Base-by-base conservation (phyloP, 2,888 invertebrate genomes). In the Archips xylosteana region DNA sequence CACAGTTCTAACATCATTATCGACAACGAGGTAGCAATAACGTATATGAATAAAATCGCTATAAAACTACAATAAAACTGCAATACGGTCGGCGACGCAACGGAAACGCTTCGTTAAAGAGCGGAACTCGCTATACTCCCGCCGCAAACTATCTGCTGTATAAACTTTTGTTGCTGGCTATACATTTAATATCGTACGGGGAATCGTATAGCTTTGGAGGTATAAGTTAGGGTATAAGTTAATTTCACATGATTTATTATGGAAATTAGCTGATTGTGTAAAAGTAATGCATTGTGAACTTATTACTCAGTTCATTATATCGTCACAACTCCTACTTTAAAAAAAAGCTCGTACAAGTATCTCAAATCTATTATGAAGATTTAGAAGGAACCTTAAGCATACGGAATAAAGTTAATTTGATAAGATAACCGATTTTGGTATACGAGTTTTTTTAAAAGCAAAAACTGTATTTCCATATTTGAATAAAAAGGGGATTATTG, bases 91-190 rank as follows among this genome's bases (percentile, higher is more conserved):
- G 76, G 75, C 76, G 76, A 78, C 68, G 70, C 75, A 72, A 70
- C 74, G 79, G 80, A 82, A 77, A 74, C 75, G 49, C 71, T 67
- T 79, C 77, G 77, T 82, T 81, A 80, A 64, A 73, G 71, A 73
- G 64, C 77, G 78, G 77, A 76, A 76, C 74, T 67, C 61, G 34
- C 71, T 69, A 64, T 68, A 65, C 70, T 62, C 66, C 64, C 62
- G 66, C 63, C 49, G 71, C 71, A 75, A 73, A 73, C 73, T 63
- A 64, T 63, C 45, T 67, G 36, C 72, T 72, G 69, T 69, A 59
- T 59, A 73, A 73, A 73, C 59, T 73, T 73, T 73, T 73, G 63
- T 73, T 73, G 36, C 64, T 51, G 45, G 60, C 54, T 67, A 45
- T 67, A 57, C 10, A 54, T 71, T 51, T 68, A 54, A 66, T 45